Percentiles rank a stretch among this genome's conserved stretches.
phyloP scores from a whole-genome alignment of 2,113 vertebrate species.

The Dromiciops gliroides region DNA sequence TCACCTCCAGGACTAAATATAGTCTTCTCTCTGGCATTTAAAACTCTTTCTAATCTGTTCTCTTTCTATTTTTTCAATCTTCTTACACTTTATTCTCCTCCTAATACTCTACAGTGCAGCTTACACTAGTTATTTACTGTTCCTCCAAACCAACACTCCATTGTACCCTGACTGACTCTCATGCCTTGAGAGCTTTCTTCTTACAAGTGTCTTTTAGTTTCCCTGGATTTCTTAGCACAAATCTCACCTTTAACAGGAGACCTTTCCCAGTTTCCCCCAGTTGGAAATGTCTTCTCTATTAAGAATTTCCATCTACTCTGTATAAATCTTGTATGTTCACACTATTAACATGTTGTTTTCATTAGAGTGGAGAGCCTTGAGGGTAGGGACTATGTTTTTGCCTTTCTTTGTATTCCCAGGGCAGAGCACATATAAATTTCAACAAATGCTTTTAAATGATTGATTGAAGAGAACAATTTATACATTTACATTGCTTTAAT shows the following conservation, averaged over 20 bases:
- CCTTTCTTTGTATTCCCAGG: no score
- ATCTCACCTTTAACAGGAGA: not conserved
- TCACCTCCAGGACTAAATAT: not conserved
- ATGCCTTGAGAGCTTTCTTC: not conserved
- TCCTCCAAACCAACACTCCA: not conserved
- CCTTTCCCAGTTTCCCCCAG: not conserved
- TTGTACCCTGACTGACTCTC: not conserved
- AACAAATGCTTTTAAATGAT: no score
- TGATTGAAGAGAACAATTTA: no score
- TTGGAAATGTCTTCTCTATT: no score
- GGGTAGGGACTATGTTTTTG: no score
- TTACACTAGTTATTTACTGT: not conserved
- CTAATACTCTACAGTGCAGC: not conserved
- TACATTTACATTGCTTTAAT: no score
- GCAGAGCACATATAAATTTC: no score
- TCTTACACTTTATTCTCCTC: not conserved
- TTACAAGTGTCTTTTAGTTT: not conserved
- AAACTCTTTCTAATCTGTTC: not conserved
- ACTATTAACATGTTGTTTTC: no score
- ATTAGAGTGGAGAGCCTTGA: no score
- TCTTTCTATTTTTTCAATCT: not conserved
- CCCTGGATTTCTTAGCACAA: not conserved
- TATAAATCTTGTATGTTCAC: no score
- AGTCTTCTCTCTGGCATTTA: not conserved
- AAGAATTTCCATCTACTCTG: no score